phyloP scores from a whole-genome alignment of 2,888 invertebrate genomes.

The Malthinus flaveolus region DNA sequence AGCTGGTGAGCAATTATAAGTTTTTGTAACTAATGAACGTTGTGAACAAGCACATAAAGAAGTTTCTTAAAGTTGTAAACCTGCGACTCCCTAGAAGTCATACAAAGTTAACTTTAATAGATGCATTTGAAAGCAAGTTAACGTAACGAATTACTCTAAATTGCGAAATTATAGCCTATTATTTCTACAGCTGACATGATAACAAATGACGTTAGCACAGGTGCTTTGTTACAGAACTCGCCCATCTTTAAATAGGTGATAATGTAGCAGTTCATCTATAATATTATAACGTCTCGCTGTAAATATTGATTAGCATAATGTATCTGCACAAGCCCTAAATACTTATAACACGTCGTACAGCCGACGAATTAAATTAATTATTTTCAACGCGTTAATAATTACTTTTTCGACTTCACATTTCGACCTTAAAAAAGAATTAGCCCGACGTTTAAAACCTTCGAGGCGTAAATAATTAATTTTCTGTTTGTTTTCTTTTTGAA shows the following conservation, averaged over 20 bases:
- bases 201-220: conserved; percentile 25
- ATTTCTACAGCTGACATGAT: conserved; percentile 27
- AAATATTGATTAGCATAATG: background rate
- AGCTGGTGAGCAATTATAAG: conserved; percentile 7
- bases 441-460: no score
- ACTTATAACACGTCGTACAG: no score
- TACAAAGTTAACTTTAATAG: conserved; percentile 22
- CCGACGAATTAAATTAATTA: no score
- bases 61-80: conserved; percentile 13
- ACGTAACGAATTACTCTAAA: conserved; percentile 29
- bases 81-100: conserved; percentile 20
- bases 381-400: no score
- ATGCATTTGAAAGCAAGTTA: conserved; percentile 17
- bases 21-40: conserved; percentile 14
- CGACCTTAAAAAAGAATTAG: no score
- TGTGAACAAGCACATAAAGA: conserved; percentile 11
- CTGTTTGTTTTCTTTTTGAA: no score
- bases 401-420: no score
- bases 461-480: no score
- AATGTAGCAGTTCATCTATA: conserved; percentile 14
- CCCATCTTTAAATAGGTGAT: conserved; percentile 20
- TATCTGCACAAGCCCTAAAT: background rate
- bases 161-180: conserved; percentile 29
- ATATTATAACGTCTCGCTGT: background rate
- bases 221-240: conserved; percentile 17